Evolutionary conservation across 2,888 invertebrate species (phyloP).

Genomic region (Leptopilina syphax): DNA sequence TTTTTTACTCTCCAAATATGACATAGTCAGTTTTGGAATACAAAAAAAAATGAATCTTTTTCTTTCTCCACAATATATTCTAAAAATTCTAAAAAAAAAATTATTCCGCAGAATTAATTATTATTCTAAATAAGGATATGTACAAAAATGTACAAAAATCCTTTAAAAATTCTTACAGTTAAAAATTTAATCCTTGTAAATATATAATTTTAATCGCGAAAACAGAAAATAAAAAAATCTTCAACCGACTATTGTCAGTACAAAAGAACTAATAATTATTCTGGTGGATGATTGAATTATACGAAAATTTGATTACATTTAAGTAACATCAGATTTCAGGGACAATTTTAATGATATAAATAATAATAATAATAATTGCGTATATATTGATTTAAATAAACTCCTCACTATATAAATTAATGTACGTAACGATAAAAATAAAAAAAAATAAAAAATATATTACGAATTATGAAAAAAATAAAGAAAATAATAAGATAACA

Average conservation of each 20-base stretch:
- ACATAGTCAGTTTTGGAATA: constrained; percentile 5
- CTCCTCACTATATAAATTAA: background rate
- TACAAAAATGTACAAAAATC: constrained; percentile 37
- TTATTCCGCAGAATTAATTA: constrained; percentile 48
- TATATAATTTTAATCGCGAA: background rate
- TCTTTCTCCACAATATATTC: background rate
- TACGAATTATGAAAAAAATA: background rate
- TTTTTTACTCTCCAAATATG: constrained; percentile 30
- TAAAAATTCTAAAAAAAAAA: constrained; percentile 37
- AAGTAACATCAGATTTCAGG: constrained; percentile 2
- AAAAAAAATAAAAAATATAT: background rate
- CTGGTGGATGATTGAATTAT: constrained; percentile 7
- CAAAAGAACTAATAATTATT: constrained; percentile 21
- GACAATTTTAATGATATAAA: background rate
- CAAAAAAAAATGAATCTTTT: background rate
- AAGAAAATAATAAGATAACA: background rate
- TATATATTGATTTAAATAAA: background rate
- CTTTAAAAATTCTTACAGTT: constrained; percentile 26
- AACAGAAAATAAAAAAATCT: background rate
- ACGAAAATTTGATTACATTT: background rate
- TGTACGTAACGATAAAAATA: constrained; percentile 9
- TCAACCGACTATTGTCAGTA: background rate
- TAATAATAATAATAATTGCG: background rate
- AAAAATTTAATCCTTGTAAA: background rate
- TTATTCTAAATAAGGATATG: constrained; percentile 25